Conservation (phyloP, 2,888 invertebrate genomes). For the Exocentrus adspersus region DNA sequence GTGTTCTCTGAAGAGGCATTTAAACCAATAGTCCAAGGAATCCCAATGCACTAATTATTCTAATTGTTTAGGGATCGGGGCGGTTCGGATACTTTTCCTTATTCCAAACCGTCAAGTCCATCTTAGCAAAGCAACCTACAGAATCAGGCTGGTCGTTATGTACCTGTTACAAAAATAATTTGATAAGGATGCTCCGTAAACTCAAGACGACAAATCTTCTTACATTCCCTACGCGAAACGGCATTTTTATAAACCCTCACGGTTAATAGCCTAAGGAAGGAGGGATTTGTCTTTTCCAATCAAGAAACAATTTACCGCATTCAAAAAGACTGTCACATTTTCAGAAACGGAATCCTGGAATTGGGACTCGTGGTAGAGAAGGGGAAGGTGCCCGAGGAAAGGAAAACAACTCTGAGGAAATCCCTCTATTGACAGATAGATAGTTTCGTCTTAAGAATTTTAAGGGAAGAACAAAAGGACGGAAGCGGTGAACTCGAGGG, state of each 20-base stretch:
- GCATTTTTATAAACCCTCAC: background rate
- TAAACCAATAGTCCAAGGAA: slow-evolving; percentile 31
- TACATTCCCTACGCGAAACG: too few relatives aligned
- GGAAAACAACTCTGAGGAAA: slow-evolving; percentile 31
- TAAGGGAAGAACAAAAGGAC: slow-evolving; percentile 24
- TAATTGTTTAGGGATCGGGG: slow-evolving; percentile 34
- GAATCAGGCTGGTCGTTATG: too few relatives aligned
- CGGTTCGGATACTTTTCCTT: slow-evolving; percentile 16
- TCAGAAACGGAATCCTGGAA: slow-evolving; percentile 37
- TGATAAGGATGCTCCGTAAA: too few relatives aligned
- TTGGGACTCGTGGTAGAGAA: slow-evolving; percentile 36
- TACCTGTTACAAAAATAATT: too few relatives aligned
- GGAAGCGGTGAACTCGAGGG: background rate
- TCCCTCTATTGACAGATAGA: slow-evolving; percentile 38
- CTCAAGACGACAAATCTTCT: too few relatives aligned
- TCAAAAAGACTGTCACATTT: slow-evolving; percentile 26
- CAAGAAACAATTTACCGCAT: slow-evolving; percentile 11
- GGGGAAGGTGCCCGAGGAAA: slow-evolving; percentile 26
- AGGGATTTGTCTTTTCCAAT: slow-evolving; percentile 6
- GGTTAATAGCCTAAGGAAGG: background rate
- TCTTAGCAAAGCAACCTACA: too few relatives aligned
- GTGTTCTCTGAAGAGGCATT: slow-evolving; percentile 31
- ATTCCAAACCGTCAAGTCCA: too few relatives aligned
- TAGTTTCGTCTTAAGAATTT: slow-evolving; percentile 34
- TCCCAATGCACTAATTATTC: slow-evolving; percentile 27